phyloP scores from a whole-genome alignment of 2,797 vertebrate species.

The Enteromius mattozi region DNA sequence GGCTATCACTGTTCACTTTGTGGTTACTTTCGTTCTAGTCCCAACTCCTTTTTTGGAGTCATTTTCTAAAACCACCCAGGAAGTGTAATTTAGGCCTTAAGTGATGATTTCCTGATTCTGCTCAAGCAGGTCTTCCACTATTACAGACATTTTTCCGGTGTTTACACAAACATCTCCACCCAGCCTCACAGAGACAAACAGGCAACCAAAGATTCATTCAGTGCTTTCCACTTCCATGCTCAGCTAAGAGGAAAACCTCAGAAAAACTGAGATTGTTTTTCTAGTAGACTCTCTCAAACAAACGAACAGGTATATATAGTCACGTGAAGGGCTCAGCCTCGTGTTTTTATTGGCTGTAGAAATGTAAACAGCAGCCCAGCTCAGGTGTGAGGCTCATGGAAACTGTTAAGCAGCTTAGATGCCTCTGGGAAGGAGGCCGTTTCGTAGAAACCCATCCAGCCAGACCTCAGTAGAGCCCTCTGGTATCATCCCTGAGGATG shows the following conservation, averaged over 20 bases:
- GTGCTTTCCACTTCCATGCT: not conserved
- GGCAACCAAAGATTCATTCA: not conserved
- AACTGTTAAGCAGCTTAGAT: constrained; percentile 53
- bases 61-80: not conserved
- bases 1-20: not conserved
- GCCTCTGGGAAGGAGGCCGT: constrained; percentile 44
- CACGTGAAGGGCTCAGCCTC: not conserved
- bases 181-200: not conserved
- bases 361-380: constrained; percentile 23
- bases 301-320: not conserved
- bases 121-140: not conserved
- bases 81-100: not conserved
- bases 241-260: not conserved
- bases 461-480: constrained; percentile 13
- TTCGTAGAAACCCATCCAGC: constrained; percentile 35
- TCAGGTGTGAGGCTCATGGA: constrained; percentile 44
- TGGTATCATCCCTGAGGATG: constrained; percentile 27
- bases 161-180: constrained; percentile 19
- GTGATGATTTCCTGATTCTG: constrained; percentile 25
- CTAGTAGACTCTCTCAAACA: not conserved
- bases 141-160: constrained; percentile 10
- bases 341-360: constrained; percentile 25
- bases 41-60: constrained; percentile 11
- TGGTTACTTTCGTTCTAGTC: not conserved
- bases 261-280: not conserved